These are phyloP conservation scores for Platycheirus albimanus DNA, from an alignment of 2,888 invertebrate genomes.

Conservation along the genomic window DNA sequence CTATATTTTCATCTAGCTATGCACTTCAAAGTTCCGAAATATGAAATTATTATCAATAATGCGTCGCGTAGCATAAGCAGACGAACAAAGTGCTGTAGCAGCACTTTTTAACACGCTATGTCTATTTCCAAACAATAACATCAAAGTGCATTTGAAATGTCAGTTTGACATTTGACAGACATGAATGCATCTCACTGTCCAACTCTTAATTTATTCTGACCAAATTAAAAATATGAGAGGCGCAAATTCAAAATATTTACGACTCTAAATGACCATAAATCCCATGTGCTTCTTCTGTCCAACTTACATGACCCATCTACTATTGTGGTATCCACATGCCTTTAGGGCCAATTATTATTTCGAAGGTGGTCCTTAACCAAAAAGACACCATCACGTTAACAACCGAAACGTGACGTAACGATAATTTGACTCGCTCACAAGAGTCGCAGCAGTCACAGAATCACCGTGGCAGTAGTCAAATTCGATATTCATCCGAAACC, in stretches of 20 bases:
- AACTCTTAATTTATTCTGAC: conserved; percentile 47
- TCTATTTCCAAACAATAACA: conserved; percentile 3
- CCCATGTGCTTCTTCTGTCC: conserved; percentile 58
- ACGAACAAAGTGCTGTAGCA: neutral
- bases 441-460: neutral
- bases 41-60: neutral
- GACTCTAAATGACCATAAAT: conserved; percentile 81
- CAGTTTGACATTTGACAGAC: conserved; percentile 64
- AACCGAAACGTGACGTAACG: conserved; percentile 80
- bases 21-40: conserved; percentile 46
- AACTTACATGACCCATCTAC: neutral
- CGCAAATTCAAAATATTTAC: conserved; percentile 77
- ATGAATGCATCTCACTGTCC: conserved; percentile 42
- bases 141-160: conserved; percentile 50
- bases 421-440: conserved; percentile 59
- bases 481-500: conserved; percentile 54
- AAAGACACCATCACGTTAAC: conserved; percentile 79
- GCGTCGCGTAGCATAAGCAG: neutral
- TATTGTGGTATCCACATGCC: conserved; percentile 1
- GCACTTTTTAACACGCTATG: neutral
- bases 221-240: conserved; percentile 58
- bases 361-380: conserved; percentile 65
- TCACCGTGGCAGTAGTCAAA: conserved; percentile 58
- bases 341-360: conserved; percentile 67
- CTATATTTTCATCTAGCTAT: neutral